A percentile compares a stretch with the other conserved stretches of the same genome.
Conservation (phyloP, 2,797 vertebrate genomes). For the Sebastes glaucus region DNA sequence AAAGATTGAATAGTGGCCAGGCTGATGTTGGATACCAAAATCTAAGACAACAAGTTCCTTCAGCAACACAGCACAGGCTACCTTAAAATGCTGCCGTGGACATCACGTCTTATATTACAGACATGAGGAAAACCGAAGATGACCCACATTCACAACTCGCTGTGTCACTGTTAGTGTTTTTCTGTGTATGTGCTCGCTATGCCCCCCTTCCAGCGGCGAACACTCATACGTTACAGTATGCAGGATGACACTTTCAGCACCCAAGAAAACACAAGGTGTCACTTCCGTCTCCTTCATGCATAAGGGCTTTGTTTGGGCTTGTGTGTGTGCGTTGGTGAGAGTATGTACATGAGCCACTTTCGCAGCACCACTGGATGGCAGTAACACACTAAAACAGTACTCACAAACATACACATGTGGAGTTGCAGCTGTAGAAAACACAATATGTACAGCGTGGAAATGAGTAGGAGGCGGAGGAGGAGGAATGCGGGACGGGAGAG, state of each 20-base stretch:
- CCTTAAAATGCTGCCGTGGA: background rate
- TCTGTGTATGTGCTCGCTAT: background rate
- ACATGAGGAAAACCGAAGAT: conserved; percentile 3
- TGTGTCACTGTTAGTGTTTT: conserved; percentile 21
- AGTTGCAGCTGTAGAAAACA: background rate
- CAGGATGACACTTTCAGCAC: conserved; percentile 27
- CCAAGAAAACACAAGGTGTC: conserved; percentile 15
- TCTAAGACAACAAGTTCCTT: background rate
- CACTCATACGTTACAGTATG: conserved; percentile 24
- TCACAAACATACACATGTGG: background rate
- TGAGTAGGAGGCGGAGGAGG: background rate
- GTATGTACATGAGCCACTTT: background rate
- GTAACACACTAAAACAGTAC: conserved; percentile 30
- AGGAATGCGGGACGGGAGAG: conserved; percentile 1
- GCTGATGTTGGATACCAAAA: background rate
- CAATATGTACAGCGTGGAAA: background rate
- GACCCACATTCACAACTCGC: conserved; percentile 28
- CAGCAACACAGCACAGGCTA: background rate
- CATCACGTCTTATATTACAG: background rate
- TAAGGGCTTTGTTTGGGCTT: conserved; percentile 5
- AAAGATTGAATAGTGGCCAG: no score
- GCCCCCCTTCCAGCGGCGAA: background rate
- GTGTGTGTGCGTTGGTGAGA: background rate
- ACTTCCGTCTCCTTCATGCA: conserved; percentile 11
- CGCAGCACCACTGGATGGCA: conserved; percentile 47